Base-by-base conservation (phyloP, 2,888 invertebrate genomes). In the Altica lythri region DNA sequence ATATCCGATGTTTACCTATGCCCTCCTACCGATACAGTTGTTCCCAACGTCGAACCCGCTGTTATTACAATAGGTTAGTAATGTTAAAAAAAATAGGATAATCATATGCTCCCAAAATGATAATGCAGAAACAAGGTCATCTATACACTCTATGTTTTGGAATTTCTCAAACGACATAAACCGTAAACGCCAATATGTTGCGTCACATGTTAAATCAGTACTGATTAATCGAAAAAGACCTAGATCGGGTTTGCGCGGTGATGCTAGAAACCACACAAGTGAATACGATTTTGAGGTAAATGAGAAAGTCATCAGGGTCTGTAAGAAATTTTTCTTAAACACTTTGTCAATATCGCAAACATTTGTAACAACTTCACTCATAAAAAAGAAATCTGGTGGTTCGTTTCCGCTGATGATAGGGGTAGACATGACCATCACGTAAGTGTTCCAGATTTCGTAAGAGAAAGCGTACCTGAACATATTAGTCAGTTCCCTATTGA, bases 401-500 rank as follows among this genome's bases (percentile, higher is more conserved):
- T 22, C 8, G 22, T 22, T 22, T 22, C 22, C 8, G 22, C 22
- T 22, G 22, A 22, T 22, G 4, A 22, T 4, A 22, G 22, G 22
- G 22, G 22, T 22, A 5, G 22, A 22, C 22, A 22, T 22, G 22
- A 22, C 22, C 22, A 5, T 22, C 22, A 22, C 22, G 22, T 22
- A 22, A 22, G 22, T 4, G 22, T 22, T 22, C 22, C 22, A 22
- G 22, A 22, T 22, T 8, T 22, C 22, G 22, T 22, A 22, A 22
- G 22, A 22, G 22, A 22, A 5, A 22, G 22, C 8, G 4, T 22
- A 22, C 22, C 4, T 22, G 8, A 22, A 22, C 58, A 58, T 47
- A 62, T 58, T 27, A 27, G 13, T 4, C 57, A 54, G 45, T 60
- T 59, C 44, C 56, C 58, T 4, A 25, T 43, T 19, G 35, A 47